Evolutionary conservation across 2,797 vertebrate species (phyloP), one percentile per base, ranked within the genome.

Genomic region (Antennarius maculatus): DNA sequence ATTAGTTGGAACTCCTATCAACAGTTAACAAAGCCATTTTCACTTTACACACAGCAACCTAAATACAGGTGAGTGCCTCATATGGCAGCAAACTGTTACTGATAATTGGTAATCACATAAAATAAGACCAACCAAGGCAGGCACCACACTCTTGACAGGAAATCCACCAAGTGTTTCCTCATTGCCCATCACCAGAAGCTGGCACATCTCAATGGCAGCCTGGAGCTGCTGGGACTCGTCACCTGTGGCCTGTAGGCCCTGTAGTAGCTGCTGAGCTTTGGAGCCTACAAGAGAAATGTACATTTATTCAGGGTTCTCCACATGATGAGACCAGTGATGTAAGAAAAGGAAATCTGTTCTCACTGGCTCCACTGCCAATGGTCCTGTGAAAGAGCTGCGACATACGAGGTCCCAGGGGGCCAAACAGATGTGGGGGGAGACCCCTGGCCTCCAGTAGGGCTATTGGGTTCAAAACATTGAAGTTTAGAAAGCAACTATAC

Each of bases 311-410:
- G 6, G 37, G 31, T n/a, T 18, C 4, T 53, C 8, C 12, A 47
- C 48, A 71, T 0, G 1, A 27, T 8, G 53, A 62, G n/a, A 65
- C 56, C 3, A 41, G 13, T 27, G 29, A 42, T 29, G 7, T 17
- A 29, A 41, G 6, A 10, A 18, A 29, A n/a, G 47, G 17, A 64
- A 51, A 3, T 46, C 42, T 74, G 37, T 37, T 91, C 97, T 97
- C 91, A 99, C 98, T 99, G 86, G 97, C 97, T 91, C 98, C 98
- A 76, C 97, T 99, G 92, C 98, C 97, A 88, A 99, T 99, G 91
- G 98, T 99, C 92, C 98, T 95, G 92, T 99, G 98, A 93, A 99
- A 99, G 85, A 99, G 95, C 69, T 99, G 98, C 54, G 97, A 99
- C 98, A 99, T 99, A 68, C 98, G 95, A 83, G 98, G 98, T 84